Percentiles rank a stretch among this genome's conserved stretches.
These are phyloP conservation scores for Synanthedon formicaeformis DNA, from an alignment of 2,888 invertebrate species.

Conservation along the genomic window DNA sequence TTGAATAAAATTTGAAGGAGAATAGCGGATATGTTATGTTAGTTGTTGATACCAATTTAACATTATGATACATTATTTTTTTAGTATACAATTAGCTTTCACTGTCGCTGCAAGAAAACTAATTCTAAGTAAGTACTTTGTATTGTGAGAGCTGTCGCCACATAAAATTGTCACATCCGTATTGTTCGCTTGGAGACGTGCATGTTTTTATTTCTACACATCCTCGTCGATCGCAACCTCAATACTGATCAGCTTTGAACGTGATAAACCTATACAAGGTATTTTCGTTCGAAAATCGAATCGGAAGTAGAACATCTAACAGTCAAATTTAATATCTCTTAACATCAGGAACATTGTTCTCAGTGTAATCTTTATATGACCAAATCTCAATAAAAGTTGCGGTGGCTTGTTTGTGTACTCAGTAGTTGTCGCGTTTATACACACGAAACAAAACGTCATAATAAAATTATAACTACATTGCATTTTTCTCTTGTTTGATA, in stretches of 20 bases:
- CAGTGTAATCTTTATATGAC: too few relatives aligned
- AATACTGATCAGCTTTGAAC: constrained; percentile 45
- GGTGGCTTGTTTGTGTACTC: too few relatives aligned
- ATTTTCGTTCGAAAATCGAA: constrained; percentile 36
- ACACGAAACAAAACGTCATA: too few relatives aligned
- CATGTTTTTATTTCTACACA: constrained; percentile 33
- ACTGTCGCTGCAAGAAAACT: constrained; percentile 3
- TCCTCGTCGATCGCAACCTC: constrained; percentile 29
- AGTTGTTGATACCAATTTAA: too few relatives aligned
- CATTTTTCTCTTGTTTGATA: too few relatives aligned
- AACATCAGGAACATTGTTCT: too few relatives aligned
- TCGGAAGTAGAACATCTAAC: not conserved
- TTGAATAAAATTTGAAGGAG: too few relatives aligned
- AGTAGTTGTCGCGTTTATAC: too few relatives aligned
- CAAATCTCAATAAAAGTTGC: too few relatives aligned
- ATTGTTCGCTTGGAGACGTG: constrained; percentile 17
- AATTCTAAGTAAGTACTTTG: constrained; percentile 1
- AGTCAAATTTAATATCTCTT: too few relatives aligned
- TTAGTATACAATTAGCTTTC: constrained; percentile 1
- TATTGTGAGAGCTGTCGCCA: constrained; percentile 1
- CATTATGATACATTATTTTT: not conserved
- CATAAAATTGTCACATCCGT: constrained; percentile 22
- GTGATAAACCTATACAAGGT: constrained; percentile 40
- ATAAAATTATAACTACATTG: too few relatives aligned
- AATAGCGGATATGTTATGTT: too few relatives aligned